These are phyloP conservation scores for Cebus imitator DNA, from an alignment of 2,113 vertebrate species.

Conservation along the genomic window DNA sequence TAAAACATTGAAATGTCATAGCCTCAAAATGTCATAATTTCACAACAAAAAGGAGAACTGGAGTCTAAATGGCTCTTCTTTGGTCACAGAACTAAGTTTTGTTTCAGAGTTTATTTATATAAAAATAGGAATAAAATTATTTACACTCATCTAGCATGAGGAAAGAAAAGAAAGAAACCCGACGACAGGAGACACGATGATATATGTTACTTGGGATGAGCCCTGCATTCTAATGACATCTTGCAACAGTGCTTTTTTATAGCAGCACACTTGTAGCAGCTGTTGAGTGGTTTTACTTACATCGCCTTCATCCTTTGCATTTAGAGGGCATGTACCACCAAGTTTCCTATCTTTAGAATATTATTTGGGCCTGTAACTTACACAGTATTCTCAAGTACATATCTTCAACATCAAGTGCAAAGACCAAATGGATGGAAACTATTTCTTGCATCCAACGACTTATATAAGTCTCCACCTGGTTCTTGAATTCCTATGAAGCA, in stretches of 20 bases:
- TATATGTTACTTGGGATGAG: background rate
- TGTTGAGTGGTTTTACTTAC: constrained; percentile 58
- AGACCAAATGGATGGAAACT: constrained; percentile 58
- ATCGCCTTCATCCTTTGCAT: constrained; percentile 45
- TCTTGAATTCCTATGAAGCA: constrained; percentile 26
- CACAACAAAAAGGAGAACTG: constrained; percentile 13
- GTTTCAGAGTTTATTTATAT: constrained; percentile 12
- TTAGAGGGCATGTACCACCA: constrained; percentile 32
- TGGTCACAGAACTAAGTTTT: constrained; percentile 35
- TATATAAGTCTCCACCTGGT: constrained; percentile 36
- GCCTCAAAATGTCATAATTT: constrained; percentile 27
- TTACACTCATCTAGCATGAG: background rate
- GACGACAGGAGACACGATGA: background rate
- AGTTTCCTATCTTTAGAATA: constrained; percentile 64
- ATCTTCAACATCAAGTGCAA: constrained; percentile 40
- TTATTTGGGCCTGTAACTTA: constrained; percentile 41
- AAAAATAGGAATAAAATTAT: constrained; percentile 20
- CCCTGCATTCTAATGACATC: constrained; percentile 32
- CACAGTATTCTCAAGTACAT: constrained; percentile 24
- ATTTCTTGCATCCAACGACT: constrained; percentile 37
- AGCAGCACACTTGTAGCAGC: constrained; percentile 56
- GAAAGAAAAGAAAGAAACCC: background rate
- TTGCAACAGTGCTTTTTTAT: constrained; percentile 31
- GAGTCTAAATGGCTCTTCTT: background rate
- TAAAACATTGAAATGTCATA: background rate